Conservation (phyloP, 2,113 vertebrate genomes). For the Calidris pugnax region DNA sequence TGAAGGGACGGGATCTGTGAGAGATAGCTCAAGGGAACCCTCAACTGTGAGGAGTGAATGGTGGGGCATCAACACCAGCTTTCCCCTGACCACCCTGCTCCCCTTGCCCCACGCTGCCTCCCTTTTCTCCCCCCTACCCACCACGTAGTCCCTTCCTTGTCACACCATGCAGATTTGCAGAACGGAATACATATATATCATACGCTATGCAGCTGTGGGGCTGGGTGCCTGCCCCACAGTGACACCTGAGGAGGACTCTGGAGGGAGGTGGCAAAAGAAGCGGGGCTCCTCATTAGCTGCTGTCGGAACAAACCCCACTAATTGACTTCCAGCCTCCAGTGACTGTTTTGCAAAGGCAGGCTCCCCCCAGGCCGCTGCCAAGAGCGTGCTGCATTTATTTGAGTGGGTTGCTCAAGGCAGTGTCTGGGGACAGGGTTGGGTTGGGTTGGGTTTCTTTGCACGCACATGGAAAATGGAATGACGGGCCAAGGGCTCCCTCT, state of each 20-base stretch:
- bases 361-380: neutral
- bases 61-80: neutral
- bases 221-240: neutral
- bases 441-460: neutral
- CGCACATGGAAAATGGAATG: neutral
- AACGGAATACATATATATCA: neutral
- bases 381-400: neutral
- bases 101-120: neutral
- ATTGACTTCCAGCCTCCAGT: neutral
- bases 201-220: neutral
- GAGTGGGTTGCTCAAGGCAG: neutral
- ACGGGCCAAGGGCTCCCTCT: neutral
- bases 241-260: neutral
- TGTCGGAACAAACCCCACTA: neutral
- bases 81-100: neutral
- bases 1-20: neutral
- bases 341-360: neutral
- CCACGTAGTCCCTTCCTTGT: neutral
- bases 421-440: neutral
- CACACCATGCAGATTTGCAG: neutral
- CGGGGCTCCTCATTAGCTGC: neutral
- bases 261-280: neutral
- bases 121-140: neutral
- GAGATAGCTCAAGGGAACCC: neutral
- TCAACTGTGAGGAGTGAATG: too few relatives aligned